Conservation (phyloP, 1,140 invertebrate species). For the Cotesia typhae region DNA sequence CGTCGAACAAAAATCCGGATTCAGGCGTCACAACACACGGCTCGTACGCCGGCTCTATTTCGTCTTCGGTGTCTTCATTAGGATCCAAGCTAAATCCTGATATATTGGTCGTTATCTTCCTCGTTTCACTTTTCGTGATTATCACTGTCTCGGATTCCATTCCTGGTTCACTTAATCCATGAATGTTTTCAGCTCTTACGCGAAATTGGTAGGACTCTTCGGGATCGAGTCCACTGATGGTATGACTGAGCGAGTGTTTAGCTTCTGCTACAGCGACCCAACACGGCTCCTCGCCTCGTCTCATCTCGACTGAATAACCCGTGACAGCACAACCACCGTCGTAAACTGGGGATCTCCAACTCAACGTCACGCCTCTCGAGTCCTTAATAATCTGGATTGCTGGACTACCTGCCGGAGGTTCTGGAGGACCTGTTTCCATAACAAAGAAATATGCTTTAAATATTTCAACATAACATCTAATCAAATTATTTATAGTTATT, state of each 20-base stretch:
- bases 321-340: slow-evolving; percentile 87
- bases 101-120: slow-evolving; percentile 31
- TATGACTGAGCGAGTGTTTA: slow-evolving; percentile 73
- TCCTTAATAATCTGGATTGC: slow-evolving; percentile 59
- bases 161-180: slow-evolving; percentile 79
- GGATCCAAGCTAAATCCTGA: neutral
- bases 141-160: slow-evolving; percentile 66
- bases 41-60: slow-evolving; percentile 45
- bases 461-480: neutral
- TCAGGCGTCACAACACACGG: slow-evolving; percentile 61
- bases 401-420: slow-evolving; percentile 77
- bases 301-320: slow-evolving; percentile 83
- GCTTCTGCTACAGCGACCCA: slow-evolving; percentile 71
- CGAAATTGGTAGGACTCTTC: slow-evolving; percentile 75
- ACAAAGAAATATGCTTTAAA: slow-evolving; percentile 4
- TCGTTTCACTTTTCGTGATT: slow-evolving; percentile 54
- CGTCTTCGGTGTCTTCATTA: slow-evolving; percentile 7
- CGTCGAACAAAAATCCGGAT: slow-evolving; percentile 69
- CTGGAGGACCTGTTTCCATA: slow-evolving; percentile 72
- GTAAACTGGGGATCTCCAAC: slow-evolving; percentile 83
- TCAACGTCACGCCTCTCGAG: slow-evolving; percentile 68
- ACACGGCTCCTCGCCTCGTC: slow-evolving; percentile 64
- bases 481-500: neutral
- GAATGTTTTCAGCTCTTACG: slow-evolving; percentile 80
- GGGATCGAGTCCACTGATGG: slow-evolving; percentile 67